Conservation (phyloP, 1,140 invertebrate genomes). For the Ylistrum balloti region DNA sequence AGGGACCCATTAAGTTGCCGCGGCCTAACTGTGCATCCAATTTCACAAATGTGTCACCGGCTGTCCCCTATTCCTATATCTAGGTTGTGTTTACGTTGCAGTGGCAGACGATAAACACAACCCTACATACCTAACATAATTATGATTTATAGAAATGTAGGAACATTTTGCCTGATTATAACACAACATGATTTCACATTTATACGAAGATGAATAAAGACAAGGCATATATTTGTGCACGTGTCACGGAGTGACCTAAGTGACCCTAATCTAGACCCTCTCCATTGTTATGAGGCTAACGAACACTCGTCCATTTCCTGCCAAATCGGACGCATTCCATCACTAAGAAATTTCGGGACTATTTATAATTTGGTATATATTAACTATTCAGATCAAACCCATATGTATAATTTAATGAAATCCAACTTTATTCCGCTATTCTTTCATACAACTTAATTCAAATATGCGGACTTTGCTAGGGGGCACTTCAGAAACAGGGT, state of each 20-base stretch:
- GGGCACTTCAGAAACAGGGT: constrained; percentile 32
- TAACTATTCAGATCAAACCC: constrained; percentile 18
- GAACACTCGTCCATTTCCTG: constrained; percentile 25
- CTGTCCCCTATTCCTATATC: not conserved
- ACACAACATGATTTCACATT: not conserved
- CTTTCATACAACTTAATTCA: constrained; percentile 39
- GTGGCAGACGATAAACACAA: not conserved
- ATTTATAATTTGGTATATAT: not conserved
- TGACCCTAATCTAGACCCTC: constrained; percentile 24
- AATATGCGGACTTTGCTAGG: constrained; percentile 33
- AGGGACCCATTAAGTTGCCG: not conserved
- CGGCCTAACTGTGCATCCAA: not conserved
- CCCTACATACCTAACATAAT: not conserved
- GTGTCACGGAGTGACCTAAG: constrained; percentile 13
- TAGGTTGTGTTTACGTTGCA: constrained; percentile 6
- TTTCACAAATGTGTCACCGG: constrained; percentile 14
- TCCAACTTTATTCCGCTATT: not conserved
- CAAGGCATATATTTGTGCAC: not conserved
- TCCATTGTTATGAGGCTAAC: constrained; percentile 25
- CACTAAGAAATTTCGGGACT: not conserved
- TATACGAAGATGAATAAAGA: not conserved
- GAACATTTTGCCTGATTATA: not conserved
- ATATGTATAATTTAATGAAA: constrained; percentile 22
- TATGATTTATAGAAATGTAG: not conserved
- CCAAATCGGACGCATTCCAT: constrained; percentile 8